Percentiles rank a stretch among this genome's conserved stretches.
Evolutionary conservation across 2,888 invertebrate genomes (phyloP).

Genomic region (Malacosoma neustria): DNA sequence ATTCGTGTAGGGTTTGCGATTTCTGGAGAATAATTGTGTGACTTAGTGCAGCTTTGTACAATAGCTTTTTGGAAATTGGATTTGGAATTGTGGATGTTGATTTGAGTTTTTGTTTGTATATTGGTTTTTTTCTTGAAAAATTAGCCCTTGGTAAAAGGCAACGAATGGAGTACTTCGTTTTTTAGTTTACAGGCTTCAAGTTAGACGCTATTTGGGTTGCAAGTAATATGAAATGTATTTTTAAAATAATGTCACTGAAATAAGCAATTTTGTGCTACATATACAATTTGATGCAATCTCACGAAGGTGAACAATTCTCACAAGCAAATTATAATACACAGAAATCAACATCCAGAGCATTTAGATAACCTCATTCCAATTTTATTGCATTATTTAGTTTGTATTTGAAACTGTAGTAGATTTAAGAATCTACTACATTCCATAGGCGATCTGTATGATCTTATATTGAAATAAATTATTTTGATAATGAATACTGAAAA

Average conservation of each 20-base stretch:
- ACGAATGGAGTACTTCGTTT: no score
- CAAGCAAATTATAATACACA: neutral
- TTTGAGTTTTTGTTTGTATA: neutral
- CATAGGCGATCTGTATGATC: no score
- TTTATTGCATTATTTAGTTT: neutral
- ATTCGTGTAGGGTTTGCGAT: slow-evolving; percentile 70
- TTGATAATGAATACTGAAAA: no score
- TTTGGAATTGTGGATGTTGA: neutral
- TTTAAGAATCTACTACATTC: neutral
- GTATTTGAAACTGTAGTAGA: neutral
- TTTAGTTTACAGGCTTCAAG: no score
- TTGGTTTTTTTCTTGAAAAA: neutral
- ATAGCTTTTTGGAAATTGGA: neutral
- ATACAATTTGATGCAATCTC: neutral
- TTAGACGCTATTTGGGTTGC: no score
- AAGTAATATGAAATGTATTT: no score
- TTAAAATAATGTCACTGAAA: neutral
- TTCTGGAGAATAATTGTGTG: slow-evolving; percentile 46
- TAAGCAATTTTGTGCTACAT: neutral
- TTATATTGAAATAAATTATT: no score
- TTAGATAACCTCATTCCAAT: neutral
- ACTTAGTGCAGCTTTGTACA: neutral
- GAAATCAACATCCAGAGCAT: neutral
- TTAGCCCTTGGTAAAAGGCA: no score
- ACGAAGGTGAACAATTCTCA: no score